A percentile compares a stretch with the other conserved stretches of the same genome.
phyloP scores from a whole-genome alignment of 1,140 invertebrate genomes.

The Orussus abietinus region DNA sequence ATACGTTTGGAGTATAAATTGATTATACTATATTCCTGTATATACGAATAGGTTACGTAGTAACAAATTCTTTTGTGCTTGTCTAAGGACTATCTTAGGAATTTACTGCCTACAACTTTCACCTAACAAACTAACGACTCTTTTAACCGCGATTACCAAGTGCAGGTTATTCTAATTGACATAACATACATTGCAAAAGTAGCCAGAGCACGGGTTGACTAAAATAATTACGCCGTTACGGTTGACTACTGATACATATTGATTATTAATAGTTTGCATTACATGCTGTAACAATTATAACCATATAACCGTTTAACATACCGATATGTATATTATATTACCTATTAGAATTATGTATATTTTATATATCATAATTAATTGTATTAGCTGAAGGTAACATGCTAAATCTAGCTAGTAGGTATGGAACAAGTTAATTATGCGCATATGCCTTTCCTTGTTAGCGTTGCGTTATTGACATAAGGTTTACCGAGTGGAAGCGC shows the following conservation, averaged over 20 bases:
- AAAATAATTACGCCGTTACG: constrained; percentile 19
- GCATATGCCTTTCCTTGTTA: constrained; percentile 25
- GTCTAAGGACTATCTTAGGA: background rate
- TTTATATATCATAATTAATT: constrained; percentile 39
- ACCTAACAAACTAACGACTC: background rate
- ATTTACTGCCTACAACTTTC: background rate
- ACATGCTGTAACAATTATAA: constrained; percentile 1
- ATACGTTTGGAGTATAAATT: background rate
- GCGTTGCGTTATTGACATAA: constrained; percentile 24
- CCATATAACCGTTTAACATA: constrained; percentile 13
- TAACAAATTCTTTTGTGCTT: background rate
- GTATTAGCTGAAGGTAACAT: constrained; percentile 22
- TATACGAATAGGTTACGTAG: background rate
- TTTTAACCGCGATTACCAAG: background rate
- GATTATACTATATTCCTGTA: background rate
- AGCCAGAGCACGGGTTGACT: constrained; percentile 38
- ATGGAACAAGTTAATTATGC: constrained; percentile 16
- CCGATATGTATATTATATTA: constrained; percentile 31
- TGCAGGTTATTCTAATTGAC: constrained; percentile 1
- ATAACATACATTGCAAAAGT: constrained; percentile 50
- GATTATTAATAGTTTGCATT: constrained; percentile 8
- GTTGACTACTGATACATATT: constrained; percentile 12
- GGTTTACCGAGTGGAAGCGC: constrained; percentile 21
- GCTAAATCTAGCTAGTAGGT: constrained; percentile 25
- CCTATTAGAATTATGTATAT: constrained; percentile 35